Percentiles rank a stretch among this genome's conserved stretches.
These are phyloP conservation scores for Orthonevra nobilis DNA, from an alignment of 2,888 invertebrate species.

Conservation along the genomic window DNA sequence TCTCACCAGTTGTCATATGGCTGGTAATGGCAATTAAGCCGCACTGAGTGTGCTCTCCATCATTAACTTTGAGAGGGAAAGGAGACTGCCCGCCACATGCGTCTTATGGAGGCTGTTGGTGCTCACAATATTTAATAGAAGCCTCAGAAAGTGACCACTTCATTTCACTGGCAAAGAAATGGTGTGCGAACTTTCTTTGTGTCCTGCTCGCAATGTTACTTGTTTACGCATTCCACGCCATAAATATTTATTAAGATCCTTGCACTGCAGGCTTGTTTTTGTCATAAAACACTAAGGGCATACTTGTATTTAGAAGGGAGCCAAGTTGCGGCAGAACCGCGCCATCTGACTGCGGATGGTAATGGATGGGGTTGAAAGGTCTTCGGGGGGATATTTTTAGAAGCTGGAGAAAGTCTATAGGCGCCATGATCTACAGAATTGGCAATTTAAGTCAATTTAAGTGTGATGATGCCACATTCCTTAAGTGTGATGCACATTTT, in stretches of 20 bases:
- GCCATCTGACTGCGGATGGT: constrained; percentile 36
- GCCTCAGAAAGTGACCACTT: constrained; percentile 61
- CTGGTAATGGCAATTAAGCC: constrained; percentile 68
- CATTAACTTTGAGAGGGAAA: too few species aligned
- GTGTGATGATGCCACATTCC: constrained; percentile 47
- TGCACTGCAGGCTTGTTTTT: constrained; percentile 57
- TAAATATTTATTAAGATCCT: constrained; percentile 70
- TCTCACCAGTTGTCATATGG: constrained; percentile 64
- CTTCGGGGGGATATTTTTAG: constrained; percentile 48
- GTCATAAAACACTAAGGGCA: constrained; percentile 67
- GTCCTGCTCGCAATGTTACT: constrained; percentile 36
- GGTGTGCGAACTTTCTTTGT: constrained; percentile 65
- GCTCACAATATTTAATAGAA: constrained; percentile 17
- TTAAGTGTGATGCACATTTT: not conserved
- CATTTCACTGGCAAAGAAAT: constrained; percentile 47
- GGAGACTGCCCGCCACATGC: constrained; percentile 24
- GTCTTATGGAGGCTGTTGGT: not conserved
- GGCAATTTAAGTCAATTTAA: constrained; percentile 65
- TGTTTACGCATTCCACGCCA: constrained; percentile 69
- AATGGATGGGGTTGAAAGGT: constrained; percentile 70
- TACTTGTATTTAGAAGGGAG: constrained; percentile 36
- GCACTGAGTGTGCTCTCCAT: constrained; percentile 38
- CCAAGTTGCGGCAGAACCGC: constrained; percentile 28
- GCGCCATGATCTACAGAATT: constrained; percentile 52
- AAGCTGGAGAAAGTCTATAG: constrained; percentile 61